A percentile compares a stretch with the other conserved stretches of the same genome.
These are phyloP conservation scores for Actenoides lindsayi DNA, from an alignment of 2,113 vertebrate genomes.

Conservation along the genomic window DNA sequence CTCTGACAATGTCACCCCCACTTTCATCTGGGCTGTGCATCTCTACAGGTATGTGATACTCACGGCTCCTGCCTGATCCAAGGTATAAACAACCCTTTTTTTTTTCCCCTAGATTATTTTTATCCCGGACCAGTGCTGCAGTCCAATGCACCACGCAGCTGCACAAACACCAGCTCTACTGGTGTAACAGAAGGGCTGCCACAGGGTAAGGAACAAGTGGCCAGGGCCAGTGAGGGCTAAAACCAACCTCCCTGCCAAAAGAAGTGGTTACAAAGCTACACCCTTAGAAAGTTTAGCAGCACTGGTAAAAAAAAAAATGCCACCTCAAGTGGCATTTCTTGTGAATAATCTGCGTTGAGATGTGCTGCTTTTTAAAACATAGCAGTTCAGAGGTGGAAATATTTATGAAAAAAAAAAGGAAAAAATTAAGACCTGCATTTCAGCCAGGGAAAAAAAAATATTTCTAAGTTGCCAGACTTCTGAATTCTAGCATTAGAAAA, in stretches of 20 bases:
- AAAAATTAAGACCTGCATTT: neutral
- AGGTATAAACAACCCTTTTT: neutral
- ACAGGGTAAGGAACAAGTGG: neutral
- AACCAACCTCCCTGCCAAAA: neutral
- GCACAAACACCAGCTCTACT: neutral
- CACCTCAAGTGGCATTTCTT: neutral
- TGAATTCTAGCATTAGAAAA: neutral
- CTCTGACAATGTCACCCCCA: rapidly evolving
- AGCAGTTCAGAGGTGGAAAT: neutral
- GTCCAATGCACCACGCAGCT: neutral
- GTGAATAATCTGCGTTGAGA: neutral
- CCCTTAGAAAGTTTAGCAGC: neutral
- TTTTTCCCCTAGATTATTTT: neutral
- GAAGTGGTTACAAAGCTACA: neutral
- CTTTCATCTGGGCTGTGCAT: neutral
- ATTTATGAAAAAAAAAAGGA: neutral
- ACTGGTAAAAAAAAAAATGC: neutral
- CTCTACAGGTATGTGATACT: neutral
- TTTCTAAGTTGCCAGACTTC: neutral
- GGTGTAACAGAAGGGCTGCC: neutral
- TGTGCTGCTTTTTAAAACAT: neutral
- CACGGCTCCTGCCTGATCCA: neutral
- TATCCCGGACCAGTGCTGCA: neutral
- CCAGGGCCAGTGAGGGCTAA: neutral
- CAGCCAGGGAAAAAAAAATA: neutral